Evolutionary conservation across 2,113 vertebrate species (phyloP).

Genomic region (Thunnus maccoyii): DNA sequence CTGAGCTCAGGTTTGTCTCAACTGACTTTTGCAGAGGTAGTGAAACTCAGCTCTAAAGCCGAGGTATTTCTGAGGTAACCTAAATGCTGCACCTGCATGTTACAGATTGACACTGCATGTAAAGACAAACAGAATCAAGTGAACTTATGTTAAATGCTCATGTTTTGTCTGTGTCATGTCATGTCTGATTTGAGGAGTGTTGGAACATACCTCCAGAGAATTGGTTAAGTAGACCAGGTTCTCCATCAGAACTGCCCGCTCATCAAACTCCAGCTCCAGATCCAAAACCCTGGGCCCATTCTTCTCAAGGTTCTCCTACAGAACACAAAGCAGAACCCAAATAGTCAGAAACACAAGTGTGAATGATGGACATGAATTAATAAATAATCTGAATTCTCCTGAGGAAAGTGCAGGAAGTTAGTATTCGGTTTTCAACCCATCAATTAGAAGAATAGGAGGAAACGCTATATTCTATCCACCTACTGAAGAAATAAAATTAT

Average conservation of each 20-base stretch:
- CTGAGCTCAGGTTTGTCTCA: constrained; percentile 40
- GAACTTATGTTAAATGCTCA: not conserved
- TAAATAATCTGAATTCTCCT: not conserved
- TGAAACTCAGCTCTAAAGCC: constrained; percentile 8
- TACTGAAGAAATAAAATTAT: not conserved
- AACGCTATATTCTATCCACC: not conserved
- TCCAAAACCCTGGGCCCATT: constrained; percentile 92
- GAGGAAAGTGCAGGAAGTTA: not conserved
- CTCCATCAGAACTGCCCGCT: constrained; percentile 92
- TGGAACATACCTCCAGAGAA: constrained; percentile 90
- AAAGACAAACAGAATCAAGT: constrained; percentile 8
- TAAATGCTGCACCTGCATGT: not conserved
- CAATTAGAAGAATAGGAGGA: not conserved
- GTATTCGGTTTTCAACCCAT: not conserved
- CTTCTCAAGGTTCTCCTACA: constrained; percentile 95
- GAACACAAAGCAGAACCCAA: constrained; percentile 31
- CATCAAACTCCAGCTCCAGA: constrained; percentile 95
- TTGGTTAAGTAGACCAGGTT: constrained; percentile 97
- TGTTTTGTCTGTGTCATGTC: not conserved
- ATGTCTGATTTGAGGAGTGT: not conserved
- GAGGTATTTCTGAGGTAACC: constrained; percentile 10
- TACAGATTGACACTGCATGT: constrained; percentile 16
- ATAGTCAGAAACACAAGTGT: not conserved
- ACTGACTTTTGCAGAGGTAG: constrained; percentile 34
- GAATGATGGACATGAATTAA: not conserved